Base-by-base conservation (phyloP, 2,888 invertebrate genomes). In the Hybos culiciformis region DNA sequence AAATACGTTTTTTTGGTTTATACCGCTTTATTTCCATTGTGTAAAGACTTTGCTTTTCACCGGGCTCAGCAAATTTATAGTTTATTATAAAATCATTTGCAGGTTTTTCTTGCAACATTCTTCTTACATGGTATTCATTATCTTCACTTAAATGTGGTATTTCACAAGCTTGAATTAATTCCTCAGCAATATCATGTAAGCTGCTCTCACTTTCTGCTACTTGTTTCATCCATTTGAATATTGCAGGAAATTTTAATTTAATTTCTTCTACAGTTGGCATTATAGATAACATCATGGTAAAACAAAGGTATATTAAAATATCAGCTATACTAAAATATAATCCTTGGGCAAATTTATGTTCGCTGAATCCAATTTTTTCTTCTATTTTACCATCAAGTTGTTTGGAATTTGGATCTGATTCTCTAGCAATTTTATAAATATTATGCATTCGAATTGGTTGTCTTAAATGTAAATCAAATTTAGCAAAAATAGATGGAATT, bases 401-500 rank as follows among this genome's bases (percentile, higher is more conserved):
- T n/a, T n/a, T n/a, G n/a, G n/a, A n/a, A n/a, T n/a, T n/a, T 43
- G 36, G 36, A 31, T 60, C 58, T 24, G 69, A 48, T 48, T 77
- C 70, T 49, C 80, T 70, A 2, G 79, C 79, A 45, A 77, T 61
- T 68, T 87, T 87, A 51, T 81, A 80, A 23, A 87, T 74, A 66
- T 93, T 93, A 57, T 92, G 91, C 48, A 90, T 73, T 56, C 78
- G 74, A 0, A 88, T 78, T 1, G 92, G 91, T 55, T 85, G 81
- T 14, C 72, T 73, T 64, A 94, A 73, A 59, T 93, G 92, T 50
- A 75, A 73, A 64, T 94, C 93, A 57, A 91, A 85, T 49, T 83
- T 71, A 1, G 79, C 70, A 39, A 92, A 61, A 55, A 79, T 77
- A n/a, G 66, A 60, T 0, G 91, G 86, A 42, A 91, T 55, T 41